Evolutionary conservation across 2,797 vertebrate species (phyloP).

Genomic region (Ctenopoma kingsleyae): DNA sequence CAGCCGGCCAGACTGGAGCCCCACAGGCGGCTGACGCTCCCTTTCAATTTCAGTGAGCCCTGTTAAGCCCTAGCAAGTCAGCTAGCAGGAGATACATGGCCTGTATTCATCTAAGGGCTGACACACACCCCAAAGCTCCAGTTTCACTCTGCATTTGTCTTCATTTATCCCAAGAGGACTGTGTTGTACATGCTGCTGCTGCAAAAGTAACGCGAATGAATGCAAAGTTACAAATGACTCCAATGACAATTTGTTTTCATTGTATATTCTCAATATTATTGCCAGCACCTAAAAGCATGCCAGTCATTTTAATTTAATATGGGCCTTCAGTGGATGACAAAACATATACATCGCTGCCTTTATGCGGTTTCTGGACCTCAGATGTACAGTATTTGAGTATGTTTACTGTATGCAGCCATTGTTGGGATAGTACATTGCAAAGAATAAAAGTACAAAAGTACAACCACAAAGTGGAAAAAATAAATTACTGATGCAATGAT

Average conservation of each 20-base stretch:
- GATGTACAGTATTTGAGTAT: too few relatives aligned
- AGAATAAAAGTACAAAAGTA: too few relatives aligned
- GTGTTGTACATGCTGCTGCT: neutral
- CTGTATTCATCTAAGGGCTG: slow-evolving; percentile 36
- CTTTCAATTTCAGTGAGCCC: slow-evolving; percentile 59
- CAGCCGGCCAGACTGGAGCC: slow-evolving; percentile 41
- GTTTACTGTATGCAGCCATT: too few relatives aligned
- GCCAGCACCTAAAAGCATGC: too few relatives aligned
- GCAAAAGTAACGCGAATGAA: neutral
- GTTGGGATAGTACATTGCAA: neutral
- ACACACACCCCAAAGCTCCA: slow-evolving; percentile 30
- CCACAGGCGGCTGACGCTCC: slow-evolving; percentile 36
- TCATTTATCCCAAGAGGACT: slow-evolving; percentile 34
- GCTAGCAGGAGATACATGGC: slow-evolving; percentile 24
- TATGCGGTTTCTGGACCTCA: too few relatives aligned
- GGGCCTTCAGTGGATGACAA: too few relatives aligned
- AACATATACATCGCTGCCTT: too few relatives aligned
- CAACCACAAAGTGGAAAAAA: neutral
- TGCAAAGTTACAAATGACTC: neutral
- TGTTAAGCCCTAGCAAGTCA: slow-evolving; percentile 53
- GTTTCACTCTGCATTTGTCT: slow-evolving; percentile 47
- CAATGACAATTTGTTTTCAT: too few relatives aligned
- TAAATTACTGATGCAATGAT: neutral
- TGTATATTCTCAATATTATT: too few relatives aligned
- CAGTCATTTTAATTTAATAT: too few relatives aligned